Percentiles rank a stretch among this genome's conserved stretches.
These are phyloP conservation scores for Equus przewalskii DNA, from an alignment of 2,113 vertebrate species.

Conservation along the genomic window DNA sequence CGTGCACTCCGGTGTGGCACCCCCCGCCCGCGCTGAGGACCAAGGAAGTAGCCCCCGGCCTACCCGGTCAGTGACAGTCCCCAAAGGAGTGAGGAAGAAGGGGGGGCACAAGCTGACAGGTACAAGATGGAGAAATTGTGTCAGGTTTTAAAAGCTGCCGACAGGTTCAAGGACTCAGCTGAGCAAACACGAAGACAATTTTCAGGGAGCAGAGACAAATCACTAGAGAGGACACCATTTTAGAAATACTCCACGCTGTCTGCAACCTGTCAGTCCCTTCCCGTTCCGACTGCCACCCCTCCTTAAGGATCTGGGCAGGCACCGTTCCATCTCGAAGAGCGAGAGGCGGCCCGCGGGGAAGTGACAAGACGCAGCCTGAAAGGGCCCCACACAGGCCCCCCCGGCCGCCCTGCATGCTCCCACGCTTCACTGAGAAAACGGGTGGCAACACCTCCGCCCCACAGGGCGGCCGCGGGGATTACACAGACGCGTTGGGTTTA, in stretches of 20 bases:
- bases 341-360: fast-evolving
- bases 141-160: not conserved
- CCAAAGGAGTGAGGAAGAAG: not conserved
- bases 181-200: not conserved
- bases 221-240: too few relatives aligned
- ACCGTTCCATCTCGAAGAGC: not conserved
- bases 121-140: too few relatives aligned
- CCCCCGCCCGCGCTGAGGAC: not conserved
- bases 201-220: not conserved
- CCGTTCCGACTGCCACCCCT: fast-evolving
- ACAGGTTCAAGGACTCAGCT: not conserved
- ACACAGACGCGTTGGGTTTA: fast-evolving
- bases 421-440: too few relatives aligned
- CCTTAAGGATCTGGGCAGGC: not conserved
- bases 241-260: fast-evolving
- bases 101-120: not conserved
- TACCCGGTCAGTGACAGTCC: not conserved
- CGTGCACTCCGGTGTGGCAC: fast-evolving
- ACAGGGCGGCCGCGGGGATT: not conserved
- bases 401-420: too few relatives aligned
- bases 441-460: not conserved
- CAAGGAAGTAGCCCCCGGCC: not conserved
- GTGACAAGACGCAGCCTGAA: fast-evolving
- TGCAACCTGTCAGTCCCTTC: not conserved
- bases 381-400: not conserved